These are phyloP conservation scores for Dasypus novemcinctus DNA, from an alignment of 2,113 vertebrate genomes.

Conservation along the genomic window DNA sequence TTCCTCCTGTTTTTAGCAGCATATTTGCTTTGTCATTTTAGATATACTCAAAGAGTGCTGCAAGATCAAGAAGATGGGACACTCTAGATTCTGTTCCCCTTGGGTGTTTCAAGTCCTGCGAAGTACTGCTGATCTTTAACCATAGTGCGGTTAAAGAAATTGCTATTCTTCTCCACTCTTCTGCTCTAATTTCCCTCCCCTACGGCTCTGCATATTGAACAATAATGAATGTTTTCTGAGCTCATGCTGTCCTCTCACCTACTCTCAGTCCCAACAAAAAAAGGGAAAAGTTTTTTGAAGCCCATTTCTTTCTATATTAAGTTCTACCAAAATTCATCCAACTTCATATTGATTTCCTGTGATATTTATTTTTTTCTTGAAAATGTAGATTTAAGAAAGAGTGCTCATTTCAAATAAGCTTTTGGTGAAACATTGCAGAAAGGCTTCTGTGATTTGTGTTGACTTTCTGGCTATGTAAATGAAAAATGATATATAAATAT, in stretches of 20 bases:
- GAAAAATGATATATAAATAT: not conserved
- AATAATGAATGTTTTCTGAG: slow-evolving; percentile 42
- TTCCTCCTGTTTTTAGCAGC: not conserved
- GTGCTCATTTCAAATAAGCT: not conserved
- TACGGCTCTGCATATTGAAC: slow-evolving; percentile 11
- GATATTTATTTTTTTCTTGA: not conserved
- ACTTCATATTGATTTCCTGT: not conserved
- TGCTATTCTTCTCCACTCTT: not conserved
- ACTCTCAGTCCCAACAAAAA: not conserved
- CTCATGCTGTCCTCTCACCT: slow-evolving; percentile 20
- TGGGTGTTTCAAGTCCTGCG: not conserved
- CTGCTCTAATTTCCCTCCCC: slow-evolving; percentile 22
- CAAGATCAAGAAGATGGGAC: not conserved
- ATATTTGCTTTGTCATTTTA: slow-evolving; percentile 40
- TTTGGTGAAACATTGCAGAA: not conserved
- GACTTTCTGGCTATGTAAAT: not conserved
- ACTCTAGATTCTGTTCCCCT: not conserved
- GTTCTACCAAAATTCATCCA: not conserved
- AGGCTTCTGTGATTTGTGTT: not conserved
- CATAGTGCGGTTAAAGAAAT: not conserved
- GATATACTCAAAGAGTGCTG: not conserved
- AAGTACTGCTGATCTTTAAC: slow-evolving; percentile 55
- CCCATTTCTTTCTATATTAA: not conserved
- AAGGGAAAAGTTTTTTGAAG: not conserved
- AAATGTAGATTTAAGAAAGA: not conserved